Base-by-base conservation (phyloP, 2,888 invertebrate species). In the Chymomyza fuscimana region DNA sequence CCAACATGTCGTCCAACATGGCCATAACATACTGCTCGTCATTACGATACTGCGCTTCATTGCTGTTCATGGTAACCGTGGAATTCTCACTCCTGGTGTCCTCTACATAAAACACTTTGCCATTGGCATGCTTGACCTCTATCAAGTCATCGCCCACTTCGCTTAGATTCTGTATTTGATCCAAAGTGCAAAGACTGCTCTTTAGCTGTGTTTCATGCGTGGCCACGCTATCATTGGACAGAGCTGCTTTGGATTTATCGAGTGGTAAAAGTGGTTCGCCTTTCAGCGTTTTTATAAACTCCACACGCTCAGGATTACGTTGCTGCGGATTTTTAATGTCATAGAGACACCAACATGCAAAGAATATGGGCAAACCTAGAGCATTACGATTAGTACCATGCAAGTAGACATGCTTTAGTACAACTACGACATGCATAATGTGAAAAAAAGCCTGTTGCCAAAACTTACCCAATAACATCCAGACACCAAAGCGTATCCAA, bases 401-500 rank as follows among this genome's bases (percentile, higher is more conserved):
- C 16, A 16, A 25, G 4, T 54, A 63, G 67, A 65, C 86, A 87
- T 88, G 83, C 85, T 82, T 77, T 86, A 80, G 36, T 68, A 54
- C 4, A 62, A 61, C 74, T 78, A 78, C 63, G 58, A 67, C 78
- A 78, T 77, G 78, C 78, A 63, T 65, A 40, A 58, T 29, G 29
- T 60, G 61, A 25, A n/a, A 58, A 10, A 16, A 52, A 62, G 32
- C 1, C 32, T 5, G 5, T 9, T 60, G 12, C 19, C 69, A 60
- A 60, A 32, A 70, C 94, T 93, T 91, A 96, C 97, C 98, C 78
- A 97, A 91, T 32, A 92, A 89, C 94, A 97, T 94, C 98, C 98
- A 98, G 12, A 96, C 92, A 0, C 93, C 93, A 89, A 97, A 96
- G 76, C 97, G 92, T 32, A 97, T 93, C 97, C 98, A 98, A 1